Percentiles rank a stretch among this genome's conserved stretches.
These are phyloP conservation scores for Psix sp. DNA, from an alignment of 1,140 invertebrate species.

Conservation along the genomic window DNA sequence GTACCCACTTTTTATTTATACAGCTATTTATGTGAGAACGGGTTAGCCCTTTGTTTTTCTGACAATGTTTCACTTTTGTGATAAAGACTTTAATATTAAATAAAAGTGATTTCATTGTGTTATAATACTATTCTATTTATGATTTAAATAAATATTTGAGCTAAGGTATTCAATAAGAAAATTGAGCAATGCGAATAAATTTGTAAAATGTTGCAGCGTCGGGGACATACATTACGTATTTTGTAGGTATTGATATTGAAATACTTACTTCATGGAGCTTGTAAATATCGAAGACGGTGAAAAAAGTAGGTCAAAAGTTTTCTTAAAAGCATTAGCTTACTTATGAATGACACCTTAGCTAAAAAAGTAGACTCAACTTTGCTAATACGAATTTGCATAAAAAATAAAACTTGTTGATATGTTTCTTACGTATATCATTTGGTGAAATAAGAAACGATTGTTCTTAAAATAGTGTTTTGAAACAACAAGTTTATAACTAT, in stretches of 20 bases:
- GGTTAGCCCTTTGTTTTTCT: constrained; percentile 37
- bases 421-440: background rate
- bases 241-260: background rate
- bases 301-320: constrained; percentile 41
- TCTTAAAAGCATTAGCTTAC: constrained; percentile 22
- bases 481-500: no score
- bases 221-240: no score
- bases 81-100: background rate
- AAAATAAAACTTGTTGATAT: constrained; percentile 7
- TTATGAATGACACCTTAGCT: constrained; percentile 38
- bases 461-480: no score
- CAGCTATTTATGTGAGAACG: constrained; percentile 32
- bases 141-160: no score
- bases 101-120: no score
- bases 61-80: background rate
- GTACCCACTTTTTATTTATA: constrained; percentile 25
- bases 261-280: background rate
- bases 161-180: no score
- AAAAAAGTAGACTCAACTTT: no score
- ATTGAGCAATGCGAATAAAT: no score
- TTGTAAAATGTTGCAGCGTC: no score
- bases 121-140: no score
- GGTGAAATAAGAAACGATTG: no score
- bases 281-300: background rate
- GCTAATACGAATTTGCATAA: no score